A percentile compares a stretch with the other conserved stretches of the same genome.
These are phyloP conservation scores for Dromas ardeola DNA, from an alignment of 2,113 vertebrate species.

Conservation along the genomic window DNA sequence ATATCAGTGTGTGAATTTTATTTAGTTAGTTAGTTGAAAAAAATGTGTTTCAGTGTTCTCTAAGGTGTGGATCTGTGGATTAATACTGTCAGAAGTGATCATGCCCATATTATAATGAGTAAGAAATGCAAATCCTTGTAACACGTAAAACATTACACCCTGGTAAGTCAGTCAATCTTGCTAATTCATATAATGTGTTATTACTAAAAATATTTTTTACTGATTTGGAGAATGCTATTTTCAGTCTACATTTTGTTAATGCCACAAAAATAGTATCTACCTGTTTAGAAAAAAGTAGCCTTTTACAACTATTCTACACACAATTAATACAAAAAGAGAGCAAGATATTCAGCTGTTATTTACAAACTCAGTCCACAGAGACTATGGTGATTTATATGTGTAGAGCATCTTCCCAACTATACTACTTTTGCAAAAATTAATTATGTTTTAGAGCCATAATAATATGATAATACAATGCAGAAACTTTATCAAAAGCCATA, in stretches of 20 bases:
- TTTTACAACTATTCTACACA: background rate
- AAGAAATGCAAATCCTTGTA: background rate
- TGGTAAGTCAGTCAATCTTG: background rate
- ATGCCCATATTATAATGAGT: background rate
- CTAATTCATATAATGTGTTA: background rate
- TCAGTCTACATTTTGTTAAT: background rate
- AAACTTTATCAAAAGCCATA: background rate
- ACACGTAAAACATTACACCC: background rate
- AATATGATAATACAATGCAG: background rate
- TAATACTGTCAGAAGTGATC: background rate
- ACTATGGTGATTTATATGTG: background rate
- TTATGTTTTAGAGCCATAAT: background rate
- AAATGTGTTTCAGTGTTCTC: background rate
- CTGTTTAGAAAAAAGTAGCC: background rate
- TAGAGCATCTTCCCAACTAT: background rate
- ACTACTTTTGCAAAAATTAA: background rate
- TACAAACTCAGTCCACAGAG: background rate
- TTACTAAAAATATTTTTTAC: background rate
- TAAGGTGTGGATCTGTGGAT: conserved; percentile 2
- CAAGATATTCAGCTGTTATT: background rate
- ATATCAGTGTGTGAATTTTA: background rate
- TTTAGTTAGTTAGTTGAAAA: background rate
- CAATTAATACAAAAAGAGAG: background rate
- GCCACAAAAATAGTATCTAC: background rate
- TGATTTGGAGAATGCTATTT: background rate